These are phyloP conservation scores for Leuciscus idus DNA, from an alignment of 2,113 vertebrate genomes.

Conservation along the genomic window DNA sequence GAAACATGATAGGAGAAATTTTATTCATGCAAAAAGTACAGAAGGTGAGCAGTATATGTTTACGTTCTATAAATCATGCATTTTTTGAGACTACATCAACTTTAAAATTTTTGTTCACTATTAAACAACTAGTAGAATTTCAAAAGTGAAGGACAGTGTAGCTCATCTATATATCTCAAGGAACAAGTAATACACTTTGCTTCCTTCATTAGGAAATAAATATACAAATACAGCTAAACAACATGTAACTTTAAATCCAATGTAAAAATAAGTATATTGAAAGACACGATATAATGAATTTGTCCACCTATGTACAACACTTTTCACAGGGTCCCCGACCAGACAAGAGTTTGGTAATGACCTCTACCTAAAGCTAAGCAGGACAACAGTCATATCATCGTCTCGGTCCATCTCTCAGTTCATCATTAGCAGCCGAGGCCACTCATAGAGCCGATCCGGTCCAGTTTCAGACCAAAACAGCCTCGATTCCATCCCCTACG, in stretches of 20 bases:
- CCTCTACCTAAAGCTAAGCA: slow-evolving; percentile 31
- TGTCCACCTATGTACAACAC: slow-evolving; percentile 26
- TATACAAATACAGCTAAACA: slow-evolving; percentile 47
- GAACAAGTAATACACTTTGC: slow-evolving; percentile 34
- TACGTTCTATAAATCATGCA: slow-evolving; percentile 54
- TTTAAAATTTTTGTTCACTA: slow-evolving; percentile 14
- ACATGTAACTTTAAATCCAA: slow-evolving; percentile 13
- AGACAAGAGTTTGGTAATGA: slow-evolving; percentile 20
- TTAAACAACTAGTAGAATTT: slow-evolving; percentile 3
- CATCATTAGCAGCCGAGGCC: slow-evolving; percentile 83
- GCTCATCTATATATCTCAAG: slow-evolving; percentile 26
- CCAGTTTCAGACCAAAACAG: slow-evolving; percentile 88
- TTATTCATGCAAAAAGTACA: slow-evolving; percentile 60
- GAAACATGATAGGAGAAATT: slow-evolving; percentile 31
- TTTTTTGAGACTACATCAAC: slow-evolving; percentile 21
- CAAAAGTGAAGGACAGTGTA: slow-evolving; percentile 3
- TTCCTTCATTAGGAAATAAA: slow-evolving; percentile 34
- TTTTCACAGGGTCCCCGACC: not conserved
- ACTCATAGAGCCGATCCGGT: slow-evolving; percentile 86
- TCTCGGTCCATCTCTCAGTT: slow-evolving; percentile 25
- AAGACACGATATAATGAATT: slow-evolving; percentile 36
- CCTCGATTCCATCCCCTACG: slow-evolving; percentile 80
- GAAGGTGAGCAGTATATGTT: slow-evolving; percentile 34
- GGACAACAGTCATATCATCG: slow-evolving; percentile 18
- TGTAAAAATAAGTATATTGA: slow-evolving; percentile 30